Base-by-base conservation (phyloP, 35 echinoderm and acorn worm genomes). In the Anneissia japonica region DNA sequence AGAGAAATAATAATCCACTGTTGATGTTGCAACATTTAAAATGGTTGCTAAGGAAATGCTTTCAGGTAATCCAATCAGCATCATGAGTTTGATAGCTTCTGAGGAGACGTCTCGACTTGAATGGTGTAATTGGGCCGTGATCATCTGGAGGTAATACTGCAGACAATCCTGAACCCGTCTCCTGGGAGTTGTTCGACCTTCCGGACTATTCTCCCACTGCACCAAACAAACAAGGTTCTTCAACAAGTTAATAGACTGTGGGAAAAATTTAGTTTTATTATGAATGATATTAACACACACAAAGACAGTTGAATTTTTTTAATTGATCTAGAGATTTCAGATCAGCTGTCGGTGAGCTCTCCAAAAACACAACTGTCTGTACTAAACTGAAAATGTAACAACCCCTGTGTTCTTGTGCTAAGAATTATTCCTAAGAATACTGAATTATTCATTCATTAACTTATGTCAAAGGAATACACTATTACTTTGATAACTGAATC, bases 51-150 rank as follows among this genome's bases (percentile, higher is more conserved):
- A 84, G 83, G 86, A 74, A 79, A 91, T 55, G 16, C 76, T 46
- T 26, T 86, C 73, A 26, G 93, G 87, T 11, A 89, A 33, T 74
- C 85, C 89, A 87, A 99, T 88, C 72, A 99, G 82, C 36, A 94
- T 75, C 87, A 99, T 46, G 74, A 99, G 92, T 74, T 90, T 86
- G 31, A 99, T 90, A 38, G 92, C 89, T 34, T 90, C 77, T 9
- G 79, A 74, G 29, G 96, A 86, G 14, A 99, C 85, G 31, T 56
- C 46, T 29, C 86, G 11, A 41, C 88, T 86, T 11, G 82, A 36
- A 74, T 99, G 96, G 75, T 99, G 89, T 11, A 99, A 89, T 34
- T 94, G 92, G 31, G 87, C 91, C 31, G 96, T 83, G 31, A 99
- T 78, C 76, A 91, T 84, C 26, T 84, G 86, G 7, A 99, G 81